Base-by-base conservation (phyloP, 2,113 vertebrate species). In the Sarotherodon lohbergeri region DNA sequence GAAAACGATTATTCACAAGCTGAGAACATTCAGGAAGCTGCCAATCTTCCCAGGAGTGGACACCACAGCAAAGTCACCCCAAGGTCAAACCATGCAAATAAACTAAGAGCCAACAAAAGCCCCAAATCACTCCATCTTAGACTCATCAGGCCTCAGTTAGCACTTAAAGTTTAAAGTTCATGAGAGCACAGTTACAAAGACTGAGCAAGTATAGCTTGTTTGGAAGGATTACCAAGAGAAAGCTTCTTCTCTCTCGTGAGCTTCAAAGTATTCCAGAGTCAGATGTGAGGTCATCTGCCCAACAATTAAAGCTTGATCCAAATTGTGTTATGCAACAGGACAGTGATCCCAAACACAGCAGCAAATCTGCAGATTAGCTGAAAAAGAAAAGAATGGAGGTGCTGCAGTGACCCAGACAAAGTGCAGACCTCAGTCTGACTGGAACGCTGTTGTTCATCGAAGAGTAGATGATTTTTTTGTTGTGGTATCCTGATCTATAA, bases 41-140 rank as follows among this genome's bases (percentile, higher is more conserved):
- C 5, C 41, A 48, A 11, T 17, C 41, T 48, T 48, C 68, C 9
- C 22, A 29, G 68, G 41, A 46, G 41, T 48, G 9, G 41, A 73
- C 16, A 24, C 22, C 68, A 43, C 39, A 17, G 22, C 8, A 73
- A 7, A 46, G 4, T 73, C 68, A 73, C 22, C 22, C 22, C 22
- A 10, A 10, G 0, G 22, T 73, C 68, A 73, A 27, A 48, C 68
- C 9, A 27, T 48, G 9, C 68, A 17, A 71, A 43, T 24, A 27
- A 1, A 24, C 39, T 41, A 16, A 0, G 36, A 24, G 39, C 39
- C 6, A 66, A 36, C 61, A 66, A 63, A 63, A 36, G 9, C 9
- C 0, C 61, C 9, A 66, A 1, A 66, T 7, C 59, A 2, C 5
- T 41, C 36, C 36, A 24, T 1, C 0, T 73, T 9, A 0, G 2